Base-by-base conservation (phyloP, 1,140 invertebrate genomes). In the Diorhabda elongata region DNA sequence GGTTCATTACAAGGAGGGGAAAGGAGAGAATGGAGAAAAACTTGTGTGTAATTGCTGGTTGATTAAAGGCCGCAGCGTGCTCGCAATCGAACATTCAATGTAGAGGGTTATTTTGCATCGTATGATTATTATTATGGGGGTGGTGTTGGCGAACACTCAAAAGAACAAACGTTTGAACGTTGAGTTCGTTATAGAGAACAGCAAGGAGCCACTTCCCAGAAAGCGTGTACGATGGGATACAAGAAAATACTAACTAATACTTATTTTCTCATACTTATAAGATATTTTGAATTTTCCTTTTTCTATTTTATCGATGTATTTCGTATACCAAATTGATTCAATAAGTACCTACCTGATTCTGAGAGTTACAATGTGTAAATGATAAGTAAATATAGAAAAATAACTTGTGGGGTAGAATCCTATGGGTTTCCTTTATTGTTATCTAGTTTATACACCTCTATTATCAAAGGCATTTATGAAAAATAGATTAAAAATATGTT, bases 1-100 rank as follows among this genome's bases (percentile, higher is more conserved):
- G 67, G 73, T 73, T 74, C 73, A 69, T 73, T 74, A 72, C 73
- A 72, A 64, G 68, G 52, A 64, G 56, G 61, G 66, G 52, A 8
- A 52, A 52, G 26, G n/a, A 52, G 47, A 59, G 71, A 67, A 71
- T 61, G 6, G 68, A 60, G 65, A 75, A 73, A 73, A 69, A 68
- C 73, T 73, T 61, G 47, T 57, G 62, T 64, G 71, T 75, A 75
- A 75, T 73, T 75, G 73, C 67, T 69, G 69, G 67, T 71, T 75
- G 73, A 75, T 75, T 75, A 73, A 75, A 75, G 73, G 64, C 58
- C 69, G 66, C 69, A 67, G 66, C 43, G 26, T 63, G 61, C 9
- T 44, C 69, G 68, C 73, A 70, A 71, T 69, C 57, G 71, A 65
- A 60, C 26, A 26, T 26, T 26, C 26, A 26, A 26, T 26, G 47